A percentile compares a stretch with the other conserved stretches of the same genome.
Conservation (phyloP, 2,797 vertebrate species). For the Coluber constrictor region DNA sequence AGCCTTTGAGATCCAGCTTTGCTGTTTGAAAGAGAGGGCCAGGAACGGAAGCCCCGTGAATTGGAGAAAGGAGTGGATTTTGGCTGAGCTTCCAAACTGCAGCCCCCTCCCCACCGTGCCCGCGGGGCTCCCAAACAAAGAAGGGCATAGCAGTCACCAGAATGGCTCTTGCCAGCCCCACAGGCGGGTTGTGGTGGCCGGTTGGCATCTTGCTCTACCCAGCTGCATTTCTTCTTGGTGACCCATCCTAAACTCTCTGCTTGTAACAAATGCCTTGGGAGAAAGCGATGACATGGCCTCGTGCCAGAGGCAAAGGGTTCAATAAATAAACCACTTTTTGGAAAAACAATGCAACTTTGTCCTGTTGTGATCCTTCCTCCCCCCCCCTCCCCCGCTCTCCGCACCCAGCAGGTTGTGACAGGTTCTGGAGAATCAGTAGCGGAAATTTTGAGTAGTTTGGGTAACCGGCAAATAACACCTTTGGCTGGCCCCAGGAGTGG, state of each 20-base stretch:
- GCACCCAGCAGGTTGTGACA: too few relatives aligned
- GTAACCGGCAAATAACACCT: too few relatives aligned
- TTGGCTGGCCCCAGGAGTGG: too few relatives aligned
- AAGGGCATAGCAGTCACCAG: not conserved
- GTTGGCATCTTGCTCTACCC: not conserved
- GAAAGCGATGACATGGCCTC: not conserved
- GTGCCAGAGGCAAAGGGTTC: too few relatives aligned
- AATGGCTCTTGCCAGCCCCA: not conserved
- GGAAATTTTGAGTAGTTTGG: too few relatives aligned
- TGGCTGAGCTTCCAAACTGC: not conserved
- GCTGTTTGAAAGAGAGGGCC: not conserved
- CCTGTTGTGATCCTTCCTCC: not conserved
- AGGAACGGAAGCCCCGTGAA: not conserved
- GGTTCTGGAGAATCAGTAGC: too few relatives aligned
- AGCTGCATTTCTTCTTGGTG: not conserved
- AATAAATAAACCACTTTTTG: slow-evolving; percentile 30
- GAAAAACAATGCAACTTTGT: not conserved
- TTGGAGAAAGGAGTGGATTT: not conserved
- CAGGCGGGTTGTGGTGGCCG: not conserved
- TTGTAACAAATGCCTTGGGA: not conserved
- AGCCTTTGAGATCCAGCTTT: not conserved
- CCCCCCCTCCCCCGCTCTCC: accelerated
- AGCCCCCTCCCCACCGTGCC: not conserved
- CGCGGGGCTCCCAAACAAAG: not conserved
- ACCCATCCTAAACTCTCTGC: too few relatives aligned